A percentile compares a stretch with the other conserved stretches of the same genome.
These are phyloP conservation scores for Callorhinus ursinus DNA, from an alignment of 2,113 vertebrate genomes.

Conservation along the genomic window DNA sequence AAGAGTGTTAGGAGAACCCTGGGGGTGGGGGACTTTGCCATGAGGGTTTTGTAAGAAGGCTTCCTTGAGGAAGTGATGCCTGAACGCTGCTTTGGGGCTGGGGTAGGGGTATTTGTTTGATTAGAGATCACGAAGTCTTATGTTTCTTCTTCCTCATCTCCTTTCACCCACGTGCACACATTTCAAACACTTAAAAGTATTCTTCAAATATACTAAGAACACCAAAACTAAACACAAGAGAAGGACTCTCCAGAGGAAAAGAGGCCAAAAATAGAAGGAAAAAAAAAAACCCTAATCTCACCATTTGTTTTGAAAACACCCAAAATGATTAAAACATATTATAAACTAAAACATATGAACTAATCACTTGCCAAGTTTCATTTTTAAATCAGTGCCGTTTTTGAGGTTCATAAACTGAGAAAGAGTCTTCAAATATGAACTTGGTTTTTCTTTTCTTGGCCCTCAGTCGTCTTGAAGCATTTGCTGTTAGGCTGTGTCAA, in stretches of 20 bases:
- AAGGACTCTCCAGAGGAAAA: constrained; percentile 80
- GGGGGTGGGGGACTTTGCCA: neutral
- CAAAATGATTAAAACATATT: constrained; percentile 87
- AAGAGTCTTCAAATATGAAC: constrained; percentile 77
- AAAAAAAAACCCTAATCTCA: constrained; percentile 77
- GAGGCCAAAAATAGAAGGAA: constrained; percentile 83
- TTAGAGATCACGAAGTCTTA: neutral
- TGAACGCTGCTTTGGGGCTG: neutral
- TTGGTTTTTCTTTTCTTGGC: constrained; percentile 63
- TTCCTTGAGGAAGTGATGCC: neutral
- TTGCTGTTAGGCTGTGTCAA: neutral
- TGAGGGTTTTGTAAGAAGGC: neutral
- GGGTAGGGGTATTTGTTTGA: neutral
- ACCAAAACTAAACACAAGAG: constrained; percentile 73
- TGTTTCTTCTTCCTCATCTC: constrained; percentile 4
- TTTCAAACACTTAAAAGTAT: constrained; percentile 72
- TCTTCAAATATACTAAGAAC: constrained; percentile 69
- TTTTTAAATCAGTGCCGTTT: constrained; percentile 86
- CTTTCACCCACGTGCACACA: constrained; percentile 29
- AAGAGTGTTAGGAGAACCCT: neutral
- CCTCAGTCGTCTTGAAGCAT: constrained; percentile 52
- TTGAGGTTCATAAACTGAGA: constrained; percentile 84
- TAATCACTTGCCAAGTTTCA: constrained; percentile 87
- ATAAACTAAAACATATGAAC: constrained; percentile 88
- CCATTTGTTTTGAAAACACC: constrained; percentile 89